phyloP scores from a whole-genome alignment of 2,113 vertebrate species.

The Scartelaos histophorus region DNA sequence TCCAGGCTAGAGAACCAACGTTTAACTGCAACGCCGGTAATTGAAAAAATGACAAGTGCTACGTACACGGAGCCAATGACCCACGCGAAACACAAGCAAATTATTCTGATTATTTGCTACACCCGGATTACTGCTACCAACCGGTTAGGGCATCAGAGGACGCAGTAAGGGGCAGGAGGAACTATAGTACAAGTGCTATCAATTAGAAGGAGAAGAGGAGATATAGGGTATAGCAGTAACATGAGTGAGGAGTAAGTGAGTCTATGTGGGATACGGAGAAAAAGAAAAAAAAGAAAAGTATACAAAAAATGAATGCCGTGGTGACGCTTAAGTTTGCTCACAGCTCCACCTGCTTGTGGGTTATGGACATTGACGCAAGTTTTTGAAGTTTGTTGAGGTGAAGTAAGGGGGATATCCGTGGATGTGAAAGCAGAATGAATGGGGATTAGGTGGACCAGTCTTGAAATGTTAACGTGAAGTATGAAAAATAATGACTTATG shows the following conservation, averaged over 20 bases:
- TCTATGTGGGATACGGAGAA: not conserved
- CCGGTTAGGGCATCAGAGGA: constrained; percentile 41
- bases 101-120: constrained; percentile 78
- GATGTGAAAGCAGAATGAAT: not conserved
- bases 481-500: too few relatives aligned
- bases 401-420: not conserved
- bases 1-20: constrained; percentile 78
- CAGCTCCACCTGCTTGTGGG: constrained; percentile 84
- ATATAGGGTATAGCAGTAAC: constrained; percentile 29
- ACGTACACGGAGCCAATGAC: constrained; percentile 63
- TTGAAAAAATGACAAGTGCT: constrained; percentile 81
- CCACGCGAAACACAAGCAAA: constrained; percentile 55
- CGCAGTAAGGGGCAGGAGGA: constrained; percentile 43
- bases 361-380: constrained; percentile 69
- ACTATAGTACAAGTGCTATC: constrained; percentile 23
- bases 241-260: constrained; percentile 18
- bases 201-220: constrained; percentile 11
- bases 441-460: not conserved
- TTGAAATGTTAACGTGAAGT: too few relatives aligned
- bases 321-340: constrained; percentile 77
- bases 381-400: constrained; percentile 17
- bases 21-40: constrained; percentile 79
- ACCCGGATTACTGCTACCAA: constrained; percentile 65
- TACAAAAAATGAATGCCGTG: not conserved
- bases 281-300: constrained; percentile 8